Evolutionary conservation across 2,113 vertebrate genomes (phyloP).

Genomic region (Oryzias javanicus): DNA sequence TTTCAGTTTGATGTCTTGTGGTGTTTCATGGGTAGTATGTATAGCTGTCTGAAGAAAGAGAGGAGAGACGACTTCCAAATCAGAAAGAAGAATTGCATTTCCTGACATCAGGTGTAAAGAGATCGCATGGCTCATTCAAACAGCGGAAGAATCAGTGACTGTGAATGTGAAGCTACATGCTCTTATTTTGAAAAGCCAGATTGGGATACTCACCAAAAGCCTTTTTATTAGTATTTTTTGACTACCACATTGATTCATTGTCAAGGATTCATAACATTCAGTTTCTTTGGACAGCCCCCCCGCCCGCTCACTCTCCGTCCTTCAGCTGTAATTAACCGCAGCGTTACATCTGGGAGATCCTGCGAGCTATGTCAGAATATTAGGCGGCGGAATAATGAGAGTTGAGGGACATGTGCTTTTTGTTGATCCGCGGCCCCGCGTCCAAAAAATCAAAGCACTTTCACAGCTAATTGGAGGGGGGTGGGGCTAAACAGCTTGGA

Average conservation of each 20-base stretch:
- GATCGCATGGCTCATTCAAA: slow-evolving; percentile 33
- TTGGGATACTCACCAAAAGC: slow-evolving; percentile 50
- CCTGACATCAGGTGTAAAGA: slow-evolving; percentile 27
- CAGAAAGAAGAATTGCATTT: slow-evolving; percentile 12
- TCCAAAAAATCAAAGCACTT: slow-evolving; percentile 81
- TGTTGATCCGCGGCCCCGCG: slow-evolving; percentile 66
- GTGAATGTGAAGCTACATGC: too few relatives aligned
- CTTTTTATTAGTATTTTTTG: slow-evolving; percentile 39
- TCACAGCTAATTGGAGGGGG: slow-evolving; percentile 83
- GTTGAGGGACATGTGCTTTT: slow-evolving; percentile 72
- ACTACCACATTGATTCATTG: slow-evolving; percentile 32
- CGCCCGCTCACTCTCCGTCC: slow-evolving; percentile 45
- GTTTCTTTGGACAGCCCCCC: not conserved
- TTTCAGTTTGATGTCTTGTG: slow-evolving; percentile 39
- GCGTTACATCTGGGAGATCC: slow-evolving; percentile 79
- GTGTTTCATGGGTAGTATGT: too few relatives aligned
- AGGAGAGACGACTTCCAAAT: slow-evolving; percentile 22
- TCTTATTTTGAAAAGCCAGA: slow-evolving; percentile 53
- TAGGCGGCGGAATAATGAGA: slow-evolving; percentile 82
- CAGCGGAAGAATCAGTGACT: slow-evolving; percentile 38
- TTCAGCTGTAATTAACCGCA: slow-evolving; percentile 84
- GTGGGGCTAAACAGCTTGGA: slow-evolving; percentile 82
- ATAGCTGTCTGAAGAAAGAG: slow-evolving; percentile 35
- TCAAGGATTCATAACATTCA: slow-evolving; percentile 5
- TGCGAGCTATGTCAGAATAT: slow-evolving; percentile 80